Evolutionary conservation across 2,888 invertebrate genomes (phyloP).

Genomic region (Torymus texanus): DNA sequence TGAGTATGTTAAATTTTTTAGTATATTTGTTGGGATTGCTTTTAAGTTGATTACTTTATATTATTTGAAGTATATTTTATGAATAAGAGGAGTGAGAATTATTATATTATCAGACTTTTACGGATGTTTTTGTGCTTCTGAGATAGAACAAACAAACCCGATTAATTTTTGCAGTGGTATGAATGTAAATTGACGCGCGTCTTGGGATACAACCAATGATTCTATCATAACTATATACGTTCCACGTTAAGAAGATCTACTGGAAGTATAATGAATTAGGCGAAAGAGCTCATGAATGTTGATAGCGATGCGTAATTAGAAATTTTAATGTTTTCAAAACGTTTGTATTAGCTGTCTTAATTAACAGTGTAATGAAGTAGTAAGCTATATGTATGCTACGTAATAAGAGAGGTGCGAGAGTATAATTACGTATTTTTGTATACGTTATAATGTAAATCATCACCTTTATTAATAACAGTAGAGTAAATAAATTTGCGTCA

Average conservation of each 20-base stretch:
- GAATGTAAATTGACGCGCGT: too few relatives aligned
- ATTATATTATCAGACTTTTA: too few relatives aligned
- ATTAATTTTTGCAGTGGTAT: too few relatives aligned
- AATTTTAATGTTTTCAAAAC: slow-evolving; percentile 21
- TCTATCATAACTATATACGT: not conserved
- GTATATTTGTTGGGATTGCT: too few relatives aligned
- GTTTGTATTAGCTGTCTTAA: slow-evolving; percentile 16
- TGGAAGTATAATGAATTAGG: not conserved
- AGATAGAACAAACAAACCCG: too few relatives aligned
- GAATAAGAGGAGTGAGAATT: too few relatives aligned
- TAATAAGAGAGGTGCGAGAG: not conserved
- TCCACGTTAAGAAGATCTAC: not conserved
- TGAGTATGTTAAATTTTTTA: too few relatives aligned
- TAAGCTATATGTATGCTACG: not conserved
- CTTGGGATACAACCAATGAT: too few relatives aligned
- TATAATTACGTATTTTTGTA: slow-evolving; percentile 6
- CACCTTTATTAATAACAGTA: slow-evolving; percentile 1
- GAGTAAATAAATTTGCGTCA: not conserved
- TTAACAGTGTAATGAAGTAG: not conserved
- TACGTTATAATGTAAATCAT: slow-evolving; percentile 20
- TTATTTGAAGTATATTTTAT: too few relatives aligned
- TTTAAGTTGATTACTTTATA: too few relatives aligned
- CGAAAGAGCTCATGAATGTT: not conserved
- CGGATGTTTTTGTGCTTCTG: too few relatives aligned
- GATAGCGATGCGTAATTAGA: not conserved